Evolutionary conservation across 2,888 invertebrate species (phyloP).

Genomic region (Itoplectis maculator): DNA sequence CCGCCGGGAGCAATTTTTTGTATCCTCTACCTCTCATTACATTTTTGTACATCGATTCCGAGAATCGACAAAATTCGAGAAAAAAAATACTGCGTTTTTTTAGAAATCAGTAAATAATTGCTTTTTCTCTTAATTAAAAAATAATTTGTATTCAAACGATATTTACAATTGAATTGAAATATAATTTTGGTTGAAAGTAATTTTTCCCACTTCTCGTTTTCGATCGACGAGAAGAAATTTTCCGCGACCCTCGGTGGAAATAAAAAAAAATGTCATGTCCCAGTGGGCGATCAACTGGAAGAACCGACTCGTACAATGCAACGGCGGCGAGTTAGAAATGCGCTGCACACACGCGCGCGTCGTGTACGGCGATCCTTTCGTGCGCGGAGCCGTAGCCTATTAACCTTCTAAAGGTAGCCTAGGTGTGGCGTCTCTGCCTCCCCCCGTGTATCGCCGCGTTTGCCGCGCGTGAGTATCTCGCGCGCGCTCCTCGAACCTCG

Average conservation of each 20-base stretch:
- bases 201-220: no score
- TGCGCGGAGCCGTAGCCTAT: slow-evolving; percentile 70
- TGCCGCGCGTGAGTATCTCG: slow-evolving; percentile 59
- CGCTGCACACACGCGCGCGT: slow-evolving; percentile 11
- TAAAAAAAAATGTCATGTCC: background rate
- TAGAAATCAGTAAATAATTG: no score
- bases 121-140: no score
- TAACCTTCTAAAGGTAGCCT: slow-evolving; percentile 79
- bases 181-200: no score
- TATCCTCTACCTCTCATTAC: no score
- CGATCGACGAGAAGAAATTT: background rate
- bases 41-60: no score
- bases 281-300: background rate
- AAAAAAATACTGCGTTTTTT: no score
- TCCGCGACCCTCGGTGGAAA: background rate
- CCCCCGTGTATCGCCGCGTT: slow-evolving; percentile 64
- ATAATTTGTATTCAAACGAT: no score
- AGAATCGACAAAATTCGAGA: no score
- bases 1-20: no score
- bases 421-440: slow-evolving; percentile 79
- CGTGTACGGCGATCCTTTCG: slow-evolving; percentile 53
- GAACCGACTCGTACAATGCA: slow-evolving; percentile 5
- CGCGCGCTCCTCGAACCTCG: slow-evolving; percentile 51
- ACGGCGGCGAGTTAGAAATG: background rate
- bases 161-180: no score